phyloP scores from a whole-genome alignment of 2,888 invertebrate species.

The Acleris laterana region DNA sequence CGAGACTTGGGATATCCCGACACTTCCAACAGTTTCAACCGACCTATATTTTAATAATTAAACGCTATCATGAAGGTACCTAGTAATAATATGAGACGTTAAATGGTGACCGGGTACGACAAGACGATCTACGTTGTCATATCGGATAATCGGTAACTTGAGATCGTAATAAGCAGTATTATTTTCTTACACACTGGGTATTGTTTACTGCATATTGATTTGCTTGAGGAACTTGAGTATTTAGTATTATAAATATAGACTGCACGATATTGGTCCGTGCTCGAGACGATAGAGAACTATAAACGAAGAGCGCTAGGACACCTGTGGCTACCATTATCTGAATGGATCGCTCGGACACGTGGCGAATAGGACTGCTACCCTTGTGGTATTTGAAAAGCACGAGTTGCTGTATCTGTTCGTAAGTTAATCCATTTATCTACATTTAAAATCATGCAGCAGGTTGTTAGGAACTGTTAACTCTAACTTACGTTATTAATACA shows the following conservation, averaged over 20 bases:
- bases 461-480: too few relatives aligned
- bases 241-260: constrained; percentile 6
- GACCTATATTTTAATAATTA: constrained; percentile 3
- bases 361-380: constrained; percentile 27
- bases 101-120: constrained; percentile 13
- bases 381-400: constrained; percentile 22
- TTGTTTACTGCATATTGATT: constrained; percentile 33
- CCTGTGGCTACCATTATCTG: constrained; percentile 1
- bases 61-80: background rate
- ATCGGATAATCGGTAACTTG: constrained; percentile 28
- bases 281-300: background rate
- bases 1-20: constrained; percentile 44
- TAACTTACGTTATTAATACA: too few relatives aligned
- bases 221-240: constrained; percentile 25
- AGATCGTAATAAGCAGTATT: constrained; percentile 23
- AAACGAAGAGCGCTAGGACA: background rate
- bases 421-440: constrained; percentile 16
- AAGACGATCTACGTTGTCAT: constrained; percentile 1
- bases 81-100: constrained; percentile 3
- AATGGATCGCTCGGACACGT: constrained; percentile 30
- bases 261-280: background rate
- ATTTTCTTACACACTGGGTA: constrained; percentile 20
- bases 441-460: background rate
- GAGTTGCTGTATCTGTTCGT: constrained; percentile 32
- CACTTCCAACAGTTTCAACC: background rate